These are phyloP conservation scores for Dastarcus helophoroides DNA, from an alignment of 2,888 invertebrate genomes.

Conservation along the genomic window DNA sequence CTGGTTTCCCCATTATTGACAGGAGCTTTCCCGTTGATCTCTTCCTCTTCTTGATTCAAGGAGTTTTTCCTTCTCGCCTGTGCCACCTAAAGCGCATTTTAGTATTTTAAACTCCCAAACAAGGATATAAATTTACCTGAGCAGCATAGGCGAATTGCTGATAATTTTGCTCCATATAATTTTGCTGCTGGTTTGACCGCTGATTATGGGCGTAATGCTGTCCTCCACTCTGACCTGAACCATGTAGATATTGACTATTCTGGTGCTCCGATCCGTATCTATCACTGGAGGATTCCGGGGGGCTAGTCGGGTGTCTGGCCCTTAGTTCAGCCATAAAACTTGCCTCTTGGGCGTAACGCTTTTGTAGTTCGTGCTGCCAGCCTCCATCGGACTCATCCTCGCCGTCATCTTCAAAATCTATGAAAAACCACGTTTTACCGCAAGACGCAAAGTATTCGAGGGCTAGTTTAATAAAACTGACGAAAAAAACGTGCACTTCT, in stretches of 20 bases:
- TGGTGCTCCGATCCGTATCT: constrained; percentile 25
- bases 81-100: neutral
- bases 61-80: too few species aligned
- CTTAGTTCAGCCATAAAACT: constrained; percentile 46
- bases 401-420: constrained; percentile 62
- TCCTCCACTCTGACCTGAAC: neutral
- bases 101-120: too few species aligned
- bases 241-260: constrained; percentile 9
- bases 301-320: constrained; percentile 39
- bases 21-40: constrained; percentile 12
- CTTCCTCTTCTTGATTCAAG: constrained; percentile 7
- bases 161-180: constrained; percentile 14
- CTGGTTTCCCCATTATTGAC: constrained; percentile 24
- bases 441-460: too few species aligned
- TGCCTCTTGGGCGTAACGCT: constrained; percentile 46
- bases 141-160: constrained; percentile 13
- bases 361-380: constrained; percentile 47
- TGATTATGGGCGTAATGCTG: constrained; percentile 14
- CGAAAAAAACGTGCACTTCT: too few species aligned
- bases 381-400: constrained; percentile 48
- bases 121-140: constrained; percentile 20
- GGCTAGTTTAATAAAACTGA: too few species aligned
- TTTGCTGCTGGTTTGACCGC: constrained; percentile 1
- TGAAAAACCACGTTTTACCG: too few species aligned
- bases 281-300: constrained; percentile 29